phyloP scores from a whole-genome alignment of 2,888 invertebrate species.

The Belgica antarctica region DNA sequence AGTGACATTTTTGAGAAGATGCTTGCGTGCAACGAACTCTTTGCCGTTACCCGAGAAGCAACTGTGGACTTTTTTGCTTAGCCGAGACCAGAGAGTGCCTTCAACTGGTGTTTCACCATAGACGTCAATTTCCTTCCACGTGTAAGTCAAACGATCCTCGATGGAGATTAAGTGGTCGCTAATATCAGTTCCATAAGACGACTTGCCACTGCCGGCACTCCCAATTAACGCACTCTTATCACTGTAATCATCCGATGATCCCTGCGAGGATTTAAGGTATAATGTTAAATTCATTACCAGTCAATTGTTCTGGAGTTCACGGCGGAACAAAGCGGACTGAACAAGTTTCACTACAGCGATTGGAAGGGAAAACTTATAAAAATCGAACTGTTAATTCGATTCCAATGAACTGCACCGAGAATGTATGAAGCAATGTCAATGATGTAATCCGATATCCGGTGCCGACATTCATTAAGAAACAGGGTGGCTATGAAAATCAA shows the following conservation, averaged over 20 bases:
- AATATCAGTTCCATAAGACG: slow-evolving; percentile 33
- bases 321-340: background rate
- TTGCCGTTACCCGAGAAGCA: slow-evolving; percentile 30
- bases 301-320: background rate
- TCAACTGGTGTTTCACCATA: slow-evolving; percentile 63
- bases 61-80: slow-evolving; percentile 46
- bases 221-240: slow-evolving; percentile 34
- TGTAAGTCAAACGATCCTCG: slow-evolving; percentile 47
- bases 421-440: no score
- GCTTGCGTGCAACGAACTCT: slow-evolving; percentile 59
- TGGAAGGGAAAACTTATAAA: slow-evolving; percentile 19
- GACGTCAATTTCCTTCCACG: slow-evolving; percentile 77
- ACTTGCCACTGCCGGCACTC: background rate
- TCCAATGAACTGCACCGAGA: background rate
- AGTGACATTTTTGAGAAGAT: slow-evolving; percentile 73
- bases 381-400: background rate
- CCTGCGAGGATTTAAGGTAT: background rate
- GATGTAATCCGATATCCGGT: background rate
- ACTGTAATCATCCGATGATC: slow-evolving; percentile 15
- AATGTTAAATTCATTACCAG: background rate
- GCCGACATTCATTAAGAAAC: no score
- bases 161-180: background rate
- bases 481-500: no score
- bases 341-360: background rate
- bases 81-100: slow-evolving; percentile 51